These are phyloP conservation scores for Heliconius sara DNA, from an alignment of 2,888 invertebrate genomes.

Conservation along the genomic window DNA sequence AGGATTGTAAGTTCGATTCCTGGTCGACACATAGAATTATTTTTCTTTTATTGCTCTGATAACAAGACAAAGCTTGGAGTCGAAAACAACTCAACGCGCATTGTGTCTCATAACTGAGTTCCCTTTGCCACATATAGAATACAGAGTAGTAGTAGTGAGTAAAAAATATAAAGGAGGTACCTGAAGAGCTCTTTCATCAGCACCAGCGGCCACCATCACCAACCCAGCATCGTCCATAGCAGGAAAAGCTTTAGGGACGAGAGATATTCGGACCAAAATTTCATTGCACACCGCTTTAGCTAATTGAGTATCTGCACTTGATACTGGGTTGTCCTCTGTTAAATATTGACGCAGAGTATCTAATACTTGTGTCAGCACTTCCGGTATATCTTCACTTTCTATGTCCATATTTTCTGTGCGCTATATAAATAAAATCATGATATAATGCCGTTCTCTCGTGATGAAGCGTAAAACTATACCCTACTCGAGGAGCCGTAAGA, in stretches of 20 bases:
- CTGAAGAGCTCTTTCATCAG: constrained; percentile 72
- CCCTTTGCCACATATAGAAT: not conserved
- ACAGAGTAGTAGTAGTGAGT: too few relatives aligned
- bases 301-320: constrained; percentile 59
- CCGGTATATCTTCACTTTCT: constrained; percentile 72
- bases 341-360: constrained; percentile 70
- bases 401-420: constrained; percentile 73
- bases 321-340: constrained; percentile 51
- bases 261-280: constrained; percentile 68
- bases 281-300: constrained; percentile 69
- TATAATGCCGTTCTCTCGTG: not conserved
- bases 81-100: too few relatives aligned
- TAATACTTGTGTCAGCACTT: constrained; percentile 68
- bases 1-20: too few relatives aligned
- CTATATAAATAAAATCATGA: constrained; percentile 51
- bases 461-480: too few relatives aligned
- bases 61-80: too few relatives aligned
- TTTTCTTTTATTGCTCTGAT: too few relatives aligned
- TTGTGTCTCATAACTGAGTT: not conserved
- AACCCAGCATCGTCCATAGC: constrained; percentile 87
- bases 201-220: constrained; percentile 64
- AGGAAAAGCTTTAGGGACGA: constrained; percentile 64
- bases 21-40: too few relatives aligned
- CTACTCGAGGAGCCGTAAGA: too few relatives aligned
- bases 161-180: constrained; percentile 50